Percentiles rank a stretch among this genome's conserved stretches.
phyloP scores from a whole-genome alignment of 2,113 vertebrate genomes.

The Amblyopsis rosae region DNA sequence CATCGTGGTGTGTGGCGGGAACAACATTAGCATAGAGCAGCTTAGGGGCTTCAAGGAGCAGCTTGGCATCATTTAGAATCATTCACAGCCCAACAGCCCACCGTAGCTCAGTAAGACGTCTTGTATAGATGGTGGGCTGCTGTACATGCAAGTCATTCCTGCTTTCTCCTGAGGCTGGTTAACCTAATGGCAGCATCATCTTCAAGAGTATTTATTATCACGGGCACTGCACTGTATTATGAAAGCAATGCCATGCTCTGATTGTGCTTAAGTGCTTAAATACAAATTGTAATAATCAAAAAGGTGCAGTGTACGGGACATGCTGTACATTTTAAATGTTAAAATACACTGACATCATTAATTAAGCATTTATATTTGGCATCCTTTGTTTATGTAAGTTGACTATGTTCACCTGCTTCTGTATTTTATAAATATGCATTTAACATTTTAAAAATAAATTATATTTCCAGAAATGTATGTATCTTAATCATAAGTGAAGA shows the following conservation, averaged over 20 bases:
- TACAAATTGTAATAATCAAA: conserved; percentile 6
- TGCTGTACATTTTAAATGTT: too few relatives aligned
- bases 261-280: conserved; percentile 13
- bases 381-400: conserved; percentile 7
- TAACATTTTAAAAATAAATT: conserved; percentile 37
- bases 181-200: background rate
- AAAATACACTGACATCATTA: background rate
- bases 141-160: conserved; percentile 52
- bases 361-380: conserved; percentile 9
- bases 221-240: background rate
- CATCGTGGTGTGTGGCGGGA: conserved; percentile 88
- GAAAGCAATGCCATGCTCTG: conserved; percentile 12
- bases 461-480: conserved; percentile 22
- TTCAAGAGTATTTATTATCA: background rate
- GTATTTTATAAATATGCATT: conserved; percentile 33
- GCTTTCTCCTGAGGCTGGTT: conserved; percentile 12
- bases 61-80: conserved; percentile 63
- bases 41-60: conserved; percentile 79
- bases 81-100: conserved; percentile 3
- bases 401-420: conserved; percentile 36
- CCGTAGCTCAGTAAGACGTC: background rate
- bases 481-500: too few relatives aligned
- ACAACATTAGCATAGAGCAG: conserved; percentile 77
- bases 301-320: background rate
- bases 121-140: conserved; percentile 2